These are phyloP conservation scores for Archivesica marissinica DNA, from an alignment of 1,140 invertebrate genomes.

Conservation along the genomic window DNA sequence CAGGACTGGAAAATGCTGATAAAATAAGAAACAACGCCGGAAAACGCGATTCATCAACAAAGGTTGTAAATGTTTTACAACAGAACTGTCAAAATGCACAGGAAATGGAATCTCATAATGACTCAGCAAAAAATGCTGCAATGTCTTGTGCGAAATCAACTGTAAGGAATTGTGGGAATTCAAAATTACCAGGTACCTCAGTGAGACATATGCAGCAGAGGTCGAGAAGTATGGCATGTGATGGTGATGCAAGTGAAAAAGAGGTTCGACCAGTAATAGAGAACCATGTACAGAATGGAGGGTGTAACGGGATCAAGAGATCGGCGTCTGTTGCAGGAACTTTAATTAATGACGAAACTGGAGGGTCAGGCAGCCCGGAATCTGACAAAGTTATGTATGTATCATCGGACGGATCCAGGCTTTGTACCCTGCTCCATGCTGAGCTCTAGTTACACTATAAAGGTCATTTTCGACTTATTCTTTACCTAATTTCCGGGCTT, in stretches of 20 bases:
- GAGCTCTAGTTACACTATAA: neutral
- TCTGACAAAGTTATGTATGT: neutral
- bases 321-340: neutral
- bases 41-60: neutral
- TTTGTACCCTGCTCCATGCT: no score
- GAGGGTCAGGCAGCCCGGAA: no score
- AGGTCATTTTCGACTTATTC: neutral
- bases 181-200: constrained; percentile 49
- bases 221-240: constrained; percentile 49
- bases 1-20: constrained; percentile 38
- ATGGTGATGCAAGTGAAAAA: neutral
- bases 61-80: constrained; percentile 41
- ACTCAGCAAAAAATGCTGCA: neutral
- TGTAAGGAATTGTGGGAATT: constrained; percentile 21
- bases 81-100: constrained; percentile 7
- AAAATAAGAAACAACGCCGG: constrained; percentile 5
- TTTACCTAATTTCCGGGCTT: no score
- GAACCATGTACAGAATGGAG: neutral
- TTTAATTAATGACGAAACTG: neutral
- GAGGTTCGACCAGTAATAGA: neutral
- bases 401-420: no score
- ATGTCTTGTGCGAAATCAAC: neutral
- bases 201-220: constrained; percentile 52
- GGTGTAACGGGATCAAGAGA: neutral
- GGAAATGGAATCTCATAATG: constrained; percentile 5